A percentile compares a stretch with the other conserved stretches of the same genome.
These are phyloP conservation scores for Lordiphosa clarofinis DNA, from an alignment of 1,140 invertebrate genomes.

Conservation along the genomic window DNA sequence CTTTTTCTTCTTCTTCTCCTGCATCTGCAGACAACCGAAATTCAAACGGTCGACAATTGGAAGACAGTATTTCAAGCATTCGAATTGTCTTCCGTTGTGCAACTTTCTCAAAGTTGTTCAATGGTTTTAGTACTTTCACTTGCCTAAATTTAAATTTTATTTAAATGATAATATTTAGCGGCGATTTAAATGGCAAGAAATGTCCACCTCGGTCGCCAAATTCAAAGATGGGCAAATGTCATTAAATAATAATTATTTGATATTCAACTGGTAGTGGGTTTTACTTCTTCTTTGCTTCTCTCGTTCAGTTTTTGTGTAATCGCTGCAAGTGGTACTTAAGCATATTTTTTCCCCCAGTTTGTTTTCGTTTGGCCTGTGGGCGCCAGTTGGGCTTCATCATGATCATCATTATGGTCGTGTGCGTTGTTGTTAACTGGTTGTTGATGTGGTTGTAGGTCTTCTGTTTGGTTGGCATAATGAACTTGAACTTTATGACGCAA, in stretches of 20 bases:
- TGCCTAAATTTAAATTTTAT: slow-evolving; percentile 36
- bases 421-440: slow-evolving; percentile 41
- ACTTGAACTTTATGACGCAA: slow-evolving; percentile 77
- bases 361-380: slow-evolving; percentile 31
- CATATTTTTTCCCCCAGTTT: slow-evolving; percentile 30
- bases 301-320: slow-evolving; percentile 51
- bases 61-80: slow-evolving; percentile 44
- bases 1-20: slow-evolving; percentile 19
- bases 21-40: slow-evolving; percentile 19
- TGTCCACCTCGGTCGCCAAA: slow-evolving; percentile 19
- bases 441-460: slow-evolving; percentile 27
- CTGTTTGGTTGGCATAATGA: slow-evolving; percentile 57
- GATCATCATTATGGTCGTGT: slow-evolving; percentile 5
- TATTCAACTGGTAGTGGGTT: slow-evolving; percentile 31
- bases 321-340: slow-evolving; percentile 64
- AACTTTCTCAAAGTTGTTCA: slow-evolving; percentile 67
- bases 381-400: slow-evolving; percentile 24
- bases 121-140: slow-evolving; percentile 67
- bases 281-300: slow-evolving; percentile 24
- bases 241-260: slow-evolving; percentile 75
- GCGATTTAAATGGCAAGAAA: slow-evolving; percentile 5
- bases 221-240: slow-evolving; percentile 36
- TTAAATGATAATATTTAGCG: slow-evolving; percentile 62
- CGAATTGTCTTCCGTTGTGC: slow-evolving; percentile 41
- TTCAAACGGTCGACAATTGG: slow-evolving; percentile 41